Conservation (phyloP, 2,113 vertebrate genomes). For the Bubo blakistoni region DNA sequence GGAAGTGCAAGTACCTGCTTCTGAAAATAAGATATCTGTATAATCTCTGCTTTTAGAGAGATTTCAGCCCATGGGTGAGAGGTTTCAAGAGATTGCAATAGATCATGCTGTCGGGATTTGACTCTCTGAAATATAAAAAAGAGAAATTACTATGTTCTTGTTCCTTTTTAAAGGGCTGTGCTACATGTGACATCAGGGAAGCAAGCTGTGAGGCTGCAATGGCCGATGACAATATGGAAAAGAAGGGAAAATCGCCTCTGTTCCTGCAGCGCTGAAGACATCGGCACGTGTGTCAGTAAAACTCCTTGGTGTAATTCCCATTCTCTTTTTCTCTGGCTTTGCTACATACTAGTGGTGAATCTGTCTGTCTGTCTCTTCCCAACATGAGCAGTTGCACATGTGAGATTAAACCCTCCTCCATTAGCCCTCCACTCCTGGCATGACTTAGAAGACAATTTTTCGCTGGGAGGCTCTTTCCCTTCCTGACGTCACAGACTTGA, state of each 20-base stretch:
- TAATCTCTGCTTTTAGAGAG: not conserved
- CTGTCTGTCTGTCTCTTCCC: not conserved
- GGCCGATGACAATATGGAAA: not conserved
- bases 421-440: not conserved
- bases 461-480: not conserved
- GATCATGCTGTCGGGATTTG: not conserved
- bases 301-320: not conserved
- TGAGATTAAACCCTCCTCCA: not conserved
- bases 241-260: not conserved
- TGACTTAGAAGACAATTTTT: not conserved
- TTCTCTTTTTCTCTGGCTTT: not conserved
- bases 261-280: not conserved
- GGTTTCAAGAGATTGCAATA: not conserved
- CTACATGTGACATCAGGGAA: not conserved
- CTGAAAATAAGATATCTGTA: not conserved
- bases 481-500: not conserved
- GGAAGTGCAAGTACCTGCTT: not conserved
- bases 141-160: not conserved
- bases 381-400: not conserved
- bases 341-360: not conserved
- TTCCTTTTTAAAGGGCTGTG: constrained; percentile 54
- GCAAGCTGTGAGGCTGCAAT: not conserved
- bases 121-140: not conserved
- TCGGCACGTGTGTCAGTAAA: not conserved
- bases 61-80: not conserved